A percentile compares a stretch with the other conserved stretches of the same genome.
Conservation (phyloP, 2,797 vertebrate genomes). For the Limnodromus scolopaceus region DNA sequence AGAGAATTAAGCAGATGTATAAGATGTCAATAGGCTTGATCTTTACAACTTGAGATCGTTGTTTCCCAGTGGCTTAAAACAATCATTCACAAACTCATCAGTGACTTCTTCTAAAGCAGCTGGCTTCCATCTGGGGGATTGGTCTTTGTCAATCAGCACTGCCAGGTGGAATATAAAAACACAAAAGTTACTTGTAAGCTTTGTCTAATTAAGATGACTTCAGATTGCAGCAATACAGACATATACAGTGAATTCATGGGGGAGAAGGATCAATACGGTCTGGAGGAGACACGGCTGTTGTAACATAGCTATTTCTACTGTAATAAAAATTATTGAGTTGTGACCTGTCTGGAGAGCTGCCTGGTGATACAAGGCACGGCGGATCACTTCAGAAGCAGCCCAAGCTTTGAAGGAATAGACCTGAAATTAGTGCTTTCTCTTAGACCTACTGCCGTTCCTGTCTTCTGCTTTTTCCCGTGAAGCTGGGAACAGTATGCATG, state of each 20-base stretch:
- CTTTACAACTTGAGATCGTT: slow-evolving; percentile 82
- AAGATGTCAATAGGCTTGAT: not conserved
- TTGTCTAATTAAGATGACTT: not conserved
- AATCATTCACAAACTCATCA: slow-evolving; percentile 79
- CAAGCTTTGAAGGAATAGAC: not conserved
- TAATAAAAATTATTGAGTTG: not conserved
- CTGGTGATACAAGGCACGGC: not conserved
- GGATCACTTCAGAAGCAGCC: not conserved
- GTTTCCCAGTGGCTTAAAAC: slow-evolving; percentile 85
- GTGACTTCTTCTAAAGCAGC: slow-evolving; percentile 83
- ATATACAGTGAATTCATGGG: not conserved
- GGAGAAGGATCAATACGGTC: not conserved
- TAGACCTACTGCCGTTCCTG: not conserved
- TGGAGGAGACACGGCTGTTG: not conserved
- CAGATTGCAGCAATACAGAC: not conserved
- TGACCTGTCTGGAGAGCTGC: not conserved
- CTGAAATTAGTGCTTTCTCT: not conserved
- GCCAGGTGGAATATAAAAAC: slow-evolving; percentile 15
- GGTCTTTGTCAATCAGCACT: slow-evolving; percentile 89
- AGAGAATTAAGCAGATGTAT: not conserved
- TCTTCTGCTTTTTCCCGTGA: not conserved
- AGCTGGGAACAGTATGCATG: rapidly evolving
- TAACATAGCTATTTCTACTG: not conserved
- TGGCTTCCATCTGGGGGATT: slow-evolving; percentile 87
- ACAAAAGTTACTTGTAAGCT: not conserved